Evolutionary conservation across 2,113 vertebrate species (phyloP), one percentile per base, ranked within the genome.

Genomic region (Proterorhinus semilunaris): DNA sequence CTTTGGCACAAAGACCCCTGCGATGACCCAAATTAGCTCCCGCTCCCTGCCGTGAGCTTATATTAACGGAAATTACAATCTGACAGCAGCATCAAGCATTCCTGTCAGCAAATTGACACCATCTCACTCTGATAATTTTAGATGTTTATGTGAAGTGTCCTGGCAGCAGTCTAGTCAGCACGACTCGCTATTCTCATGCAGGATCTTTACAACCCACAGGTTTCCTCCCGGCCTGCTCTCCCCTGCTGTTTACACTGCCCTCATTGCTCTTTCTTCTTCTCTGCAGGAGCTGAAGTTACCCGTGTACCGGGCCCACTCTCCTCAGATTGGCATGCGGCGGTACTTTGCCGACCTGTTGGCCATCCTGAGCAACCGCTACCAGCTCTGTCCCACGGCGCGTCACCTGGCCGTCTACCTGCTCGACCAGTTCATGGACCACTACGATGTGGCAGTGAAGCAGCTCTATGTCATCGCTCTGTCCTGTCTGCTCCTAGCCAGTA

Each of bases 401-500:
- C 95, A 98, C 81, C 93, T 98, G 15, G 94, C 95, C 0, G 68
- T 96, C 84, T 97, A 96, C 89, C 88, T 98, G 83, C 88, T 98
- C 81, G 96, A 98, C 85, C 90, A 96, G 84, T 95, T 96, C 78
- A 95, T 97, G 94, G 96, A 97, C 74, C 91, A 91, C 86, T 96
- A 95, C 0, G 93, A 94, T 55, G 87, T 95, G 74, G 82, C 92
- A 1, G 87, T 93, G 80, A 95, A 93, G 83, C 95, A 98, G 73
- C 94, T 98, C 17, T 93, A 95, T 5, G 59, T 93, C 17, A 88
- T 93, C 64, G 94, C 95, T 0, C 85, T 98, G 65, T 94, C 93
- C 78, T 98, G 96, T 78, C 92, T 98, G 75, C 93, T 96, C 55
- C 92, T 98, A 10, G 95, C 96, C 75, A 97, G 96, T 97, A 92